These are phyloP conservation scores for Gryllus longicercus DNA, from an alignment of 2,888 invertebrate genomes.

Conservation along the genomic window DNA sequence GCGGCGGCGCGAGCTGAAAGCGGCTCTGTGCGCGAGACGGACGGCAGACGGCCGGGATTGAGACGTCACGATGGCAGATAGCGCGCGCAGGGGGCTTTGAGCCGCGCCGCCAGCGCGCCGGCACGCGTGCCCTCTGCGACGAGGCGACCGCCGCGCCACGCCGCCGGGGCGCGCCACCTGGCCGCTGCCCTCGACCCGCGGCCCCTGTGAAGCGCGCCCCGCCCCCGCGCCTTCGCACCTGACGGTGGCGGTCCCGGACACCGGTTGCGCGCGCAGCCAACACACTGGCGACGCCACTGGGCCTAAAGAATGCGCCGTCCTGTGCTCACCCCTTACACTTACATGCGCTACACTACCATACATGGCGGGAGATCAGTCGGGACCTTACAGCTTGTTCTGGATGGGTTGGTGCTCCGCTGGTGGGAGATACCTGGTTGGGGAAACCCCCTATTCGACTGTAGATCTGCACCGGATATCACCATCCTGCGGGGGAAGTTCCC, in stretches of 20 bases:
- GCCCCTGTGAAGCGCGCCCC: not conserved
- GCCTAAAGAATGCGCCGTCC: too few species aligned
- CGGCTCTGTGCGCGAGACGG: not conserved
- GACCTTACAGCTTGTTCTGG: too few species aligned
- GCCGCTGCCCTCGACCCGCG: not conserved
- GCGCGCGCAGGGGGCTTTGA: conserved; percentile 1
- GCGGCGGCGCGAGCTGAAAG: not conserved
- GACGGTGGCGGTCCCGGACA: not conserved
- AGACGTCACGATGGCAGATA: conserved; percentile 17
- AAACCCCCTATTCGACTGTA: too few species aligned
- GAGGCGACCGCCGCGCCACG: not conserved
- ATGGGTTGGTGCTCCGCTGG: too few species aligned
- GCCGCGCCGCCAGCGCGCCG: not conserved
- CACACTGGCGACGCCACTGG: not conserved
- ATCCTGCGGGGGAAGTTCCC: too few species aligned
- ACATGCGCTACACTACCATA: too few species aligned
- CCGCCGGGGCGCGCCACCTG: not conserved
- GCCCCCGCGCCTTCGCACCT: not conserved
- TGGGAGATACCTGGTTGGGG: too few species aligned
- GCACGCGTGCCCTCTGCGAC: not conserved
- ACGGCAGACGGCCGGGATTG: not conserved
- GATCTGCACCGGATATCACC: too few species aligned
- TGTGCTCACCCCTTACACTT: too few species aligned
- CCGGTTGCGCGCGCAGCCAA: not conserved
- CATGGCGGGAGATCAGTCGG: too few species aligned